phyloP scores from a whole-genome alignment of 2,113 vertebrate species.

The Rousettus leschenaultii region DNA sequence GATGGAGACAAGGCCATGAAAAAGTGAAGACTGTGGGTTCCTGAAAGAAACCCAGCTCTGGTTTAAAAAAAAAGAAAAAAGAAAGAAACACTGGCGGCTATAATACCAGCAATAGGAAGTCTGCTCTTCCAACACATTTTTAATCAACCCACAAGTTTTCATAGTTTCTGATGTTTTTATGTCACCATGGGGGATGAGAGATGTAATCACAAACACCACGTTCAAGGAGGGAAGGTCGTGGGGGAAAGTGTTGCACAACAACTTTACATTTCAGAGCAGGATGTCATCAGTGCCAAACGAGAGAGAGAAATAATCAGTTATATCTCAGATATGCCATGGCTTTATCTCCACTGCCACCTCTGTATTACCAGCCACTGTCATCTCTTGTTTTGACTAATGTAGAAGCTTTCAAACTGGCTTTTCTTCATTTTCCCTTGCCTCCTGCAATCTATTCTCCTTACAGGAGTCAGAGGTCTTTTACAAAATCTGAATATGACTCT shows the following conservation, averaged over 20 bases:
- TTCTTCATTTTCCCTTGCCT: neutral
- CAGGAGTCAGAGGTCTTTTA: neutral
- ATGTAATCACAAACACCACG: neutral
- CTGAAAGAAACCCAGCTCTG: neutral
- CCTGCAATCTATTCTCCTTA: neutral
- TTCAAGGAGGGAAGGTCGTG: neutral
- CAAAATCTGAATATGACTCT: neutral
- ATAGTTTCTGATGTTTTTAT: neutral
- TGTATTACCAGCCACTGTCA: neutral
- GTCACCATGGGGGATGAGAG: neutral
- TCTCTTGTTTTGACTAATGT: neutral
- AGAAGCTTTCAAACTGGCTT: neutral
- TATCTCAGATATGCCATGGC: neutral
- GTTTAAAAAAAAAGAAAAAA: neutral
- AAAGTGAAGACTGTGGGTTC: neutral
- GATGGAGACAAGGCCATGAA: neutral
- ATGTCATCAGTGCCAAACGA: neutral
- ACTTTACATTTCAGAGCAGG: neutral
- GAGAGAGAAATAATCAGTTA: neutral
- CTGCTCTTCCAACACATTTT: neutral
- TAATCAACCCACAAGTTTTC: neutral
- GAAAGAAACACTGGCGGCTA: neutral
- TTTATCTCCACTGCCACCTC: neutral
- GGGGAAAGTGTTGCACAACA: neutral
- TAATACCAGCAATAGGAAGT: slow-evolving; percentile 6